Evolutionary conservation across 2,797 vertebrate species (phyloP).

Genomic region (Halcyon leucocephala): DNA sequence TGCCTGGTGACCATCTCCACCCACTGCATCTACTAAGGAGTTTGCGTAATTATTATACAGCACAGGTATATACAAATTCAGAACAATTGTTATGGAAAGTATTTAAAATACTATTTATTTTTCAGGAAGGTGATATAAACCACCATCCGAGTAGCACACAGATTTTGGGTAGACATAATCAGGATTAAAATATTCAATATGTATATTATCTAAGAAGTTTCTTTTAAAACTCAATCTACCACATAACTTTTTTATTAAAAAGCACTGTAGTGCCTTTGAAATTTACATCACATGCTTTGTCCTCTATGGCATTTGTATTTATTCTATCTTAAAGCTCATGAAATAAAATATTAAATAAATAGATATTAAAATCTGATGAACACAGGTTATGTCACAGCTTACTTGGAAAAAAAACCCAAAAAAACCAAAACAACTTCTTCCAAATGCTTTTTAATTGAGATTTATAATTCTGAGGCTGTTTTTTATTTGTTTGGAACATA

Average conservation of each 20-base stretch:
- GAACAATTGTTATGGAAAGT: neutral
- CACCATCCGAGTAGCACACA: neutral
- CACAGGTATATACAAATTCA: neutral
- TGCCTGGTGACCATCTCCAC: neutral
- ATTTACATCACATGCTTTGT: neutral
- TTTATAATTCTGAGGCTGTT: neutral
- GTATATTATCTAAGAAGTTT: neutral
- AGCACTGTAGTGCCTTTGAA: neutral
- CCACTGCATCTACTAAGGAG: too few species aligned
- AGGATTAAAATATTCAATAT: neutral
- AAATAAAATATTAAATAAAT: neutral
- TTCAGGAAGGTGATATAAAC: neutral
- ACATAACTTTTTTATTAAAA: neutral
- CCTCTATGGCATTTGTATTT: neutral
- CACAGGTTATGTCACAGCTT: neutral
- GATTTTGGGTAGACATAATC: neutral
- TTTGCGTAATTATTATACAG: neutral
- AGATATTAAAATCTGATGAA: neutral
- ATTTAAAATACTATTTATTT: neutral
- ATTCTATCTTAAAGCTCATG: neutral
- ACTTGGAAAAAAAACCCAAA: neutral
- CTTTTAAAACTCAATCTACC: neutral
- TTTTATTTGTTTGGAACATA: neutral
- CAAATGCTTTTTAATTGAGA: neutral
- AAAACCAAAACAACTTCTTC: too few species aligned